Percentiles rank a stretch among this genome's conserved stretches.
These are phyloP conservation scores for Naso thynnoides DNA, from an alignment of 2,797 vertebrate species.

Conservation along the genomic window DNA sequence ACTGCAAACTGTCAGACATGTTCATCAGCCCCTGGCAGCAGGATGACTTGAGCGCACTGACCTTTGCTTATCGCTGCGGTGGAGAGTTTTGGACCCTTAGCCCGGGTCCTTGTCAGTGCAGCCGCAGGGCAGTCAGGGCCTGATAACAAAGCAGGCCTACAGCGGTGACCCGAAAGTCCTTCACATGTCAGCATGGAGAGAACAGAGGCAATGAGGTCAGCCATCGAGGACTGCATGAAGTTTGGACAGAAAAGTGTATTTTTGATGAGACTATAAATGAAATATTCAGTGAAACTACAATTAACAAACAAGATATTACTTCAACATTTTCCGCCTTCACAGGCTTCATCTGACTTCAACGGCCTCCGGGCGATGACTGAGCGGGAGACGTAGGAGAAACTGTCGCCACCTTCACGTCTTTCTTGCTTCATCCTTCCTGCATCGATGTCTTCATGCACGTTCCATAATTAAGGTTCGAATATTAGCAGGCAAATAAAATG, in stretches of 20 bases:
- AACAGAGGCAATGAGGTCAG: conserved; percentile 48
- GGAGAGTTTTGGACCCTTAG: conserved; percentile 80
- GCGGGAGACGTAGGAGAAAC: no score
- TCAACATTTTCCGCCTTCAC: neutral
- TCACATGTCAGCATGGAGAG: conserved; percentile 59
- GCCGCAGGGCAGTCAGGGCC: conserved; percentile 71
- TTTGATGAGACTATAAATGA: neutral
- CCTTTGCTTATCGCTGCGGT: conserved; percentile 85
- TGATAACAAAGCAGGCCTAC: conserved; percentile 82
- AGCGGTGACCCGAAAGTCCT: conserved; percentile 81
- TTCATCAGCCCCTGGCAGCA: conserved; percentile 72
- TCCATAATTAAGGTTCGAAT: no score
- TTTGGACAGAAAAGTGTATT: conserved; percentile 21
- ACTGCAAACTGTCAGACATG: conserved; percentile 36
- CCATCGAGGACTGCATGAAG: neutral
- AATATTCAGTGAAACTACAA: neutral
- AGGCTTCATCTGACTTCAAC: neutral
- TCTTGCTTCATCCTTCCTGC: no score
- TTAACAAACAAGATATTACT: neutral
- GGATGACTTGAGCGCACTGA: conserved; percentile 74
- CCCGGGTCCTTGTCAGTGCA: conserved; percentile 78
- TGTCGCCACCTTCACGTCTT: no score
- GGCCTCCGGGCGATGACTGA: neutral
- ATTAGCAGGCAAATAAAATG: no score
- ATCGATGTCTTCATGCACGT: no score